phyloP scores from a whole-genome alignment of 2,888 invertebrate species.

The Parapristionchus giblindavisi region DNA sequence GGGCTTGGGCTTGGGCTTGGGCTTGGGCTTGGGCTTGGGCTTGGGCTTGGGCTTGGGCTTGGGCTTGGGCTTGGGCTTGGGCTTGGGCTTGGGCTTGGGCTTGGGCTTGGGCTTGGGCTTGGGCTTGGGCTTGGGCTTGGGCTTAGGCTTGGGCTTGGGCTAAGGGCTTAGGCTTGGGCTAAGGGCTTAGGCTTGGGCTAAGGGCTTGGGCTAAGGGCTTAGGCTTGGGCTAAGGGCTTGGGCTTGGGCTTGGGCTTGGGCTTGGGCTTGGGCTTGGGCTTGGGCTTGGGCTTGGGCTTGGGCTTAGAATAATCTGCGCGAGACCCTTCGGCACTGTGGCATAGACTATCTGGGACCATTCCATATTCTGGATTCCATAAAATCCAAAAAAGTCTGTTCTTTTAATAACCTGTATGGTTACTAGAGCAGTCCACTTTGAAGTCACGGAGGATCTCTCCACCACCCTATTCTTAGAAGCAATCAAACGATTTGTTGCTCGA shows the following conservation, averaged over 20 bases:
- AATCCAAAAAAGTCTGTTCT: no score
- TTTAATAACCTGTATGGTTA: no score
- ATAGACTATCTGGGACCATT: no score
- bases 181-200: slow-evolving; percentile 43
- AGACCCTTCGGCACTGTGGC: no score
- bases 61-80: slow-evolving; percentile 41
- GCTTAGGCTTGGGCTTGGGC: slow-evolving; percentile 43
- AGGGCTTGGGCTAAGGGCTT: slow-evolving; percentile 44
- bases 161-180: slow-evolving; percentile 43
- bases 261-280: slow-evolving; percentile 43
- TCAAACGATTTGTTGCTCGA: no score
- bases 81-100: slow-evolving; percentile 40
- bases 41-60: slow-evolving; percentile 40
- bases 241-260: slow-evolving; percentile 41
- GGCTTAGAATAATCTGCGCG: no score
- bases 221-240: slow-evolving; percentile 42
- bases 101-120: slow-evolving; percentile 42
- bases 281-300: slow-evolving; percentile 43
- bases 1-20: slow-evolving; percentile 41
- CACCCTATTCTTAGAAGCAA: no score
- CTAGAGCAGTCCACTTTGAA: no score
- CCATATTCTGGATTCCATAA: no score
- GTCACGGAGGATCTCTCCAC: no score
- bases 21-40: slow-evolving; percentile 40
- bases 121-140: slow-evolving; percentile 41